Evolutionary conservation across 2,797 vertebrate genomes (phyloP), one percentile per base, ranked within the genome.

Genomic region (Coluber constrictor): DNA sequence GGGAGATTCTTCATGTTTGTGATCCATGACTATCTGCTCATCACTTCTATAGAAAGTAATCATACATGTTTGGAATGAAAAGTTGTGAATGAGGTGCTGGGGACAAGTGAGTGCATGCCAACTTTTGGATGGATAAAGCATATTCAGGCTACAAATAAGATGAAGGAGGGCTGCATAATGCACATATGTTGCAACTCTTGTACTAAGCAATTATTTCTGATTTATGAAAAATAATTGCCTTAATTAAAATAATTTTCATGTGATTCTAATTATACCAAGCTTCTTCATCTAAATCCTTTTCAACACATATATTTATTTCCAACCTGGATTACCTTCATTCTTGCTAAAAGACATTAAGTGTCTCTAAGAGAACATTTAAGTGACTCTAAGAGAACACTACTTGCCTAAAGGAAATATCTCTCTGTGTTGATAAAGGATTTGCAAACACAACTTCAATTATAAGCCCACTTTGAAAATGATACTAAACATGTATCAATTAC

Each of bases 321-420:
- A 94, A 91, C 3, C 9, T 2, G 1, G 3, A 91, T 92, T 96
- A 66, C 59, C 5, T 90, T 89, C 54, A 47, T 93, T 27, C 25
- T 37, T 54, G 92, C 94, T 43, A 94, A 93, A 83, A 47, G 93
- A 60, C 23, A 92, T 13, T 56, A 1, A 0, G 32, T 89, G 89
- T 93, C 93, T 47, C 86, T 89, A 56, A 43, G n/a, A 94, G 88
- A 91, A 92, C 0, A 87, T 54, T 88, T 56, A 1, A 0, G 32
- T 89, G 89, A 93, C 93, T 47, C 86, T 89, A 56, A 43, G n/a
- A 94, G 88, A 91, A 92, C 1, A 90, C 74, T 43, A 63, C 27
- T 90, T 86, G 91, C 93, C 91, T 4, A 91, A 95, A 94, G 92
- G 43, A 87, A 93, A 88, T 60, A 91, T 88, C 18, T 86, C n/a